Evolutionary conservation across 2,113 vertebrate species (phyloP).

Genomic region (Illadopsis cleaveri): DNA sequence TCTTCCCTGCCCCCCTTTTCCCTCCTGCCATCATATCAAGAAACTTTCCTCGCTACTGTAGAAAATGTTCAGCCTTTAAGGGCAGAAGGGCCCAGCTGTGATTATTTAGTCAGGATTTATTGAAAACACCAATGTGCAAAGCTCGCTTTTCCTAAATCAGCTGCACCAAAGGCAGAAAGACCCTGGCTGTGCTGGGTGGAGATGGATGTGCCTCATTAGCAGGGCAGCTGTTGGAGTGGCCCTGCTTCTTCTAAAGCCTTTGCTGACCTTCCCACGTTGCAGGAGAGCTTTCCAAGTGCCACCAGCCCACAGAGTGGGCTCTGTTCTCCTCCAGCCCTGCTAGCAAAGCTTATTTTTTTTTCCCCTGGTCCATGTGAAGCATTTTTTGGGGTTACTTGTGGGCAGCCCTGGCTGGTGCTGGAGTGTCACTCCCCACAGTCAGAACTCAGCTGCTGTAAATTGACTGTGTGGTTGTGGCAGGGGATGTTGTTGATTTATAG

Average conservation of each 20-base stretch:
- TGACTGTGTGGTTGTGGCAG: background rate
- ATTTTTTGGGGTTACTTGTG: background rate
- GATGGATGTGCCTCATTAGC: background rate
- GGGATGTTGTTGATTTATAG: background rate
- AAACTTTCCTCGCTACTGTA: background rate
- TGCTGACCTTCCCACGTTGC: background rate
- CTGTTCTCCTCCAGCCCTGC: background rate
- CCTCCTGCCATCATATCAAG: background rate
- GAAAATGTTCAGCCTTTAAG: background rate
- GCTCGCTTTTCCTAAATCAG: background rate
- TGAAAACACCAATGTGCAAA: background rate
- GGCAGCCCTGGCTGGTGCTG: background rate
- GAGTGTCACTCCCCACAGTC: rapidly evolving
- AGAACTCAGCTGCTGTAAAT: background rate
- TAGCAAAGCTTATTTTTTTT: background rate
- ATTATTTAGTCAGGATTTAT: background rate
- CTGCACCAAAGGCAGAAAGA: background rate
- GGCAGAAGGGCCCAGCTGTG: background rate
- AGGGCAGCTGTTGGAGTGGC: background rate
- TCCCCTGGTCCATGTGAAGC: rapidly evolving
- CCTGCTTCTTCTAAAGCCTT: background rate
- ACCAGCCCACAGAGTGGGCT: background rate
- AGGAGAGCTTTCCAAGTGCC: background rate
- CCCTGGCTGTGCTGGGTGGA: background rate
- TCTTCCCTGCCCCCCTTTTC: background rate